Conservation (phyloP, 2,113 vertebrate genomes). For the Nycticorax nycticorax region DNA sequence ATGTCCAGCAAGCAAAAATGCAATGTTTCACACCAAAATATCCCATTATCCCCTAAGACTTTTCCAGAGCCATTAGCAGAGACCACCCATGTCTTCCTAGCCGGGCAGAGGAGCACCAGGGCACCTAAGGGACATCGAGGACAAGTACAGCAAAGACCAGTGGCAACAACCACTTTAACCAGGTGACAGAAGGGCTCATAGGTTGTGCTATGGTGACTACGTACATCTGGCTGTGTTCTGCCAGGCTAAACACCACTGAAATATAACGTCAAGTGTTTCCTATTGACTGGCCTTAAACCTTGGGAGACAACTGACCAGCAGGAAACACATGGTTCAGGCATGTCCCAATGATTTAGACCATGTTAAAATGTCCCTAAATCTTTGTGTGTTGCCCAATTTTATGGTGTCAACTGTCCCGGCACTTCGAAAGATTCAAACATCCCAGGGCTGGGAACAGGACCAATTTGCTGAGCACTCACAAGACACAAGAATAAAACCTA, state of each 20-base stretch:
- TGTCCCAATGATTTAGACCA: background rate
- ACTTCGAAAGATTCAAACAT: background rate
- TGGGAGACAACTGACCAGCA: background rate
- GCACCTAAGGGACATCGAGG: background rate
- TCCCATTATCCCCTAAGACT: background rate
- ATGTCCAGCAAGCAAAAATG: background rate
- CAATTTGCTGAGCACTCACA: background rate
- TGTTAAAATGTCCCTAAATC: background rate
- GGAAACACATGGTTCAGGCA: background rate
- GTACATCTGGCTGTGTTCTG: background rate
- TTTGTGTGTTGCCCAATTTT: background rate
- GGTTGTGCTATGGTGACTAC: background rate
- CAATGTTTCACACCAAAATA: background rate
- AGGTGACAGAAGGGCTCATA: rapidly evolving
- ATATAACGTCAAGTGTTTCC: background rate
- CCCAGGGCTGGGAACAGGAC: background rate
- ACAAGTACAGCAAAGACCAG: background rate
- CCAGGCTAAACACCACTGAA: background rate
- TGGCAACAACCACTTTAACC: background rate
- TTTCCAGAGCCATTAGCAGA: background rate
- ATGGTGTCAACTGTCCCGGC: background rate
- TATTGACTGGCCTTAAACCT: background rate
- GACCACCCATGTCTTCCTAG: background rate
- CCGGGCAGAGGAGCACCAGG: background rate
- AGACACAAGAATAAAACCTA: background rate